These are phyloP conservation scores for Tetraodon nigroviridis DNA, from an alignment of 2,113 vertebrate genomes.

Conservation along the genomic window DNA sequence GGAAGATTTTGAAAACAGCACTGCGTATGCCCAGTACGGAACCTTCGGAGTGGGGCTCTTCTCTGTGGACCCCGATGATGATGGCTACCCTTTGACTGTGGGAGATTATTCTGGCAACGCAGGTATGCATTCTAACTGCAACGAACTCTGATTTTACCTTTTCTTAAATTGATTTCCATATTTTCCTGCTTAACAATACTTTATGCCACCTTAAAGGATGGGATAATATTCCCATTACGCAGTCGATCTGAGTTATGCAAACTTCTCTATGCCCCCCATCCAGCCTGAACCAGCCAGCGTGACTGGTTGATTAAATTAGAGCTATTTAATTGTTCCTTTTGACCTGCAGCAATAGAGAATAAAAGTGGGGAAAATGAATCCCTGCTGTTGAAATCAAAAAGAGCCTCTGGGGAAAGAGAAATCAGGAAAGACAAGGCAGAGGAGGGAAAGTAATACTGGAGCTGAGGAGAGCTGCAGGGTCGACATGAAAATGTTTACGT, in stretches of 20 bases:
- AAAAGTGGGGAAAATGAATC: no score
- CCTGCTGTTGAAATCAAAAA: slow-evolving; percentile 51
- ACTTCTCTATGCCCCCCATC: slow-evolving; percentile 21
- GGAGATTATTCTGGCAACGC: slow-evolving; percentile 91
- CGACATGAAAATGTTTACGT: slow-evolving; percentile 1
- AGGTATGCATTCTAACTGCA: slow-evolving; percentile 74
- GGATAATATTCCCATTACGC: slow-evolving; percentile 15
- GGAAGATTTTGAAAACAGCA: slow-evolving; percentile 94
- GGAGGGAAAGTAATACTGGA: background rate
- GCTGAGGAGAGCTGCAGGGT: background rate
- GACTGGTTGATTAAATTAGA: slow-evolving; percentile 65
- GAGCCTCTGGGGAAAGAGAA: slow-evolving; percentile 54
- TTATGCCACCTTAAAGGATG: background rate
- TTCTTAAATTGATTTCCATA: no score
- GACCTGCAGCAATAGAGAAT: slow-evolving; percentile 68
- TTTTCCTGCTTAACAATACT: background rate
- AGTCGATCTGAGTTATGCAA: background rate
- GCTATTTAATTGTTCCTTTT: slow-evolving; percentile 62
- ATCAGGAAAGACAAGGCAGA: background rate
- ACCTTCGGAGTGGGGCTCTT: slow-evolving; percentile 92
- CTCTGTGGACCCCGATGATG: slow-evolving; percentile 92
- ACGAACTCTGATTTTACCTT: no score
- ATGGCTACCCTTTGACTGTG: slow-evolving; percentile 88
- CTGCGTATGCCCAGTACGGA: slow-evolving; percentile 86
- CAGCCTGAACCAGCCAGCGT: slow-evolving; percentile 39